Evolutionary conservation across 2,113 vertebrate genomes (phyloP).

Genomic region (Cebus imitator): DNA sequence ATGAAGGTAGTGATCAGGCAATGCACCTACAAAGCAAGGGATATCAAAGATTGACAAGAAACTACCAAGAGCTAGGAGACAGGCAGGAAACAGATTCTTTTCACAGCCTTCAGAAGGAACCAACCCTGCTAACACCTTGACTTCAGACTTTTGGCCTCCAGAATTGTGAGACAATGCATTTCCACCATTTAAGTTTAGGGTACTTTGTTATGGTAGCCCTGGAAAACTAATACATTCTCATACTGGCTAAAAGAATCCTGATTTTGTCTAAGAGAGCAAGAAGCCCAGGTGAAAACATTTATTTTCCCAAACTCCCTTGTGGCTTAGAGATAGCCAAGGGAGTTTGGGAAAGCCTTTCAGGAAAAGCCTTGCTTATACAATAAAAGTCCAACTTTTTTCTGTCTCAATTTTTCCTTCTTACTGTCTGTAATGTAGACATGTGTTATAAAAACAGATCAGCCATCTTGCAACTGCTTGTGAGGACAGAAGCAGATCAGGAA

Average conservation of each 20-base stretch:
- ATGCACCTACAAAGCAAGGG: not conserved
- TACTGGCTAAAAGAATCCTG: not conserved
- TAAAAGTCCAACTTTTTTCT: not conserved
- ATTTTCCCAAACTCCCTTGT: not conserved
- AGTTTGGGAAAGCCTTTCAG: not conserved
- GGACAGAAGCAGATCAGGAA: not conserved
- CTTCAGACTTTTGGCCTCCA: not conserved
- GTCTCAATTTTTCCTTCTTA: not conserved
- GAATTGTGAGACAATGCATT: not conserved
- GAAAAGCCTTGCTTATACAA: not conserved
- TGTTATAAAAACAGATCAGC: not conserved
- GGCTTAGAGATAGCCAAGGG: not conserved
- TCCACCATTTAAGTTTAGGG: not conserved
- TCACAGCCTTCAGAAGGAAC: not conserved
- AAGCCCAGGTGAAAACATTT: not conserved
- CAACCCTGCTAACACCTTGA: not conserved
- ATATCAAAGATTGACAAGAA: not conserved
- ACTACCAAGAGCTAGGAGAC: not conserved
- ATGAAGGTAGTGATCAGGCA: not conserved
- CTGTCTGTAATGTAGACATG: not conserved
- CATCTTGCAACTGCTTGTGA: not conserved
- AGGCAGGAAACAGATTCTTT: not conserved
- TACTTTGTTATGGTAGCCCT: not conserved
- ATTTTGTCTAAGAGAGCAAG: constrained; percentile 7
- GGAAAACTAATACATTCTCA: not conserved